A percentile compares a stretch with the other conserved stretches of the same genome.
Evolutionary conservation across 2,888 invertebrate genomes (phyloP).

Genomic region (Drosophila helvetica): DNA sequence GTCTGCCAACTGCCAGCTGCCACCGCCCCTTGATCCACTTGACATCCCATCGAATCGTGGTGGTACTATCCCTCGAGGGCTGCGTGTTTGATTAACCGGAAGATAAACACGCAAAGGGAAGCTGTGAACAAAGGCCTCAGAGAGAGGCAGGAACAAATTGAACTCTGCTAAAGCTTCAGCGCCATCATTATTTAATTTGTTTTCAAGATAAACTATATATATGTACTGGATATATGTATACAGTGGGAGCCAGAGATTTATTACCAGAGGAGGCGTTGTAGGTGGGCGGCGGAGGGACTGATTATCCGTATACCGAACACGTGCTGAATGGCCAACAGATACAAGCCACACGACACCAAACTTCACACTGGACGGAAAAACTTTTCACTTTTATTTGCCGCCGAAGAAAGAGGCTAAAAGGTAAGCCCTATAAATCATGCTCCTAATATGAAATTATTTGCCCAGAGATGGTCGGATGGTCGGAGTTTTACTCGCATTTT

Average conservation of each 20-base stretch:
- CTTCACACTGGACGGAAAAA: neutral
- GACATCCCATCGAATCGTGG: conserved; percentile 23
- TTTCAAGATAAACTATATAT: neutral
- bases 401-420: neutral
- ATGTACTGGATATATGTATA: conserved; percentile 11
- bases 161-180: conserved; percentile 66
- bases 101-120: conserved; percentile 76
- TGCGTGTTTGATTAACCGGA: conserved; percentile 81
- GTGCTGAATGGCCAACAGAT: conserved; percentile 36
- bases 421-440: neutral
- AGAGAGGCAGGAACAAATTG: conserved; percentile 31
- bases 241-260: conserved; percentile 48
- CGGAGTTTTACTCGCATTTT: neutral
- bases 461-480: neutral
- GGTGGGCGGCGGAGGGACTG: conserved; percentile 43
- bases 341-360: neutral
- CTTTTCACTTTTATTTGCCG: conserved; percentile 4
- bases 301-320: conserved; percentile 60
- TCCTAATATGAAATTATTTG: neutral
- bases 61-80: conserved; percentile 50
- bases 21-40: conserved; percentile 34
- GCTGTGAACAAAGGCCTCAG: conserved; percentile 47
- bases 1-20: neutral
- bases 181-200: conserved; percentile 77
- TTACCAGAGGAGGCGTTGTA: conserved; percentile 48